These are phyloP conservation scores for Andrena bicolor DNA, from an alignment of 2,888 invertebrate species.

Conservation along the genomic window DNA sequence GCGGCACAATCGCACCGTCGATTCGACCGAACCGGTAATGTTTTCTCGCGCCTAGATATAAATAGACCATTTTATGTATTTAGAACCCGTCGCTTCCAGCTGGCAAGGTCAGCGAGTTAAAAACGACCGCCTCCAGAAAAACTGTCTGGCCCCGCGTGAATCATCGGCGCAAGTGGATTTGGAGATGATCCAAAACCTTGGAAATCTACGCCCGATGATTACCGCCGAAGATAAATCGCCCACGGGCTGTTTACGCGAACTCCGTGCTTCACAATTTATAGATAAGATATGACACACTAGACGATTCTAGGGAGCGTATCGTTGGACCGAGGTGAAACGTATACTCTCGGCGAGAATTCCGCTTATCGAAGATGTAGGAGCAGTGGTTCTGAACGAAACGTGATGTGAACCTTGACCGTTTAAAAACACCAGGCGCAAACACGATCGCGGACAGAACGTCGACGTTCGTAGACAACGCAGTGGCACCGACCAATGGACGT, in stretches of 20 bases:
- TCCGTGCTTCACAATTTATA: neutral
- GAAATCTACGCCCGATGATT: conserved; percentile 9
- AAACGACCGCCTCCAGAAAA: conserved; percentile 1
- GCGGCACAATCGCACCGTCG: neutral
- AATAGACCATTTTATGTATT: conserved; percentile 14
- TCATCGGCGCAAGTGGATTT: conserved; percentile 32
- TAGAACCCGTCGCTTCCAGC: neutral
- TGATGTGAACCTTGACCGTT: no score
- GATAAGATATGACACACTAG: conserved; percentile 22
- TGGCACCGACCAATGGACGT: no score
- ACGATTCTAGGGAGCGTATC: conserved; percentile 4
- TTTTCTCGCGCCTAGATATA: neutral
- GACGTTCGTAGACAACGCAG: no score
- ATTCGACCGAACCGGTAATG: neutral
- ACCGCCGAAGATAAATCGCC: conserved; percentile 1
- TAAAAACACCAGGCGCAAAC: no score
- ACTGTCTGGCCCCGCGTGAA: conserved; percentile 7
- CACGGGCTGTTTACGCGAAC: neutral
- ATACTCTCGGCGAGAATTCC: no score
- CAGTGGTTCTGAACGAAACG: no score
- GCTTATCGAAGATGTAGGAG: no score
- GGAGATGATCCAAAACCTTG: conserved; percentile 21
- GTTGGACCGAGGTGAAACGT: neutral
- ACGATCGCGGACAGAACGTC: no score
- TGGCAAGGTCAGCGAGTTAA: conserved; percentile 8